These are phyloP conservation scores for Arvicanthis niloticus DNA, from an alignment of 2,113 vertebrate genomes.

Conservation along the genomic window DNA sequence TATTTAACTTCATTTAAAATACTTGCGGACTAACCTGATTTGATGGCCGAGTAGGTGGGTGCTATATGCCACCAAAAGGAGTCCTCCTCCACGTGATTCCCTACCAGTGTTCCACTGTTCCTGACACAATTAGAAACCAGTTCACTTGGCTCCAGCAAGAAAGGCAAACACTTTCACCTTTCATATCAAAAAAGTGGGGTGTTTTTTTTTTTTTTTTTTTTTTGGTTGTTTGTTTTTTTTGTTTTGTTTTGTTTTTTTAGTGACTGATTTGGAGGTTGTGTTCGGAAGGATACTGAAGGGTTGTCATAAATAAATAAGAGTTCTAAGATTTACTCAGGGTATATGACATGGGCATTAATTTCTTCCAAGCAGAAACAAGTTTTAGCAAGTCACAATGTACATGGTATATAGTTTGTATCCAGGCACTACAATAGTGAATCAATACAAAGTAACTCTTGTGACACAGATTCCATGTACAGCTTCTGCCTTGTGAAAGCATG, in stretches of 20 bases:
- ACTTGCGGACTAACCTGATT: constrained; percentile 70
- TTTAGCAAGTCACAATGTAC: not conserved
- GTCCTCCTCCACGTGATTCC: constrained; percentile 65
- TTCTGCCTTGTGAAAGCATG: not conserved
- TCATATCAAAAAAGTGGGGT: constrained; percentile 21
- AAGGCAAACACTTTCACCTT: constrained; percentile 26
- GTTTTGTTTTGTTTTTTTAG: too few species aligned
- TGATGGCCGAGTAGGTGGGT: constrained; percentile 78
- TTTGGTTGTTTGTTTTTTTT: too few species aligned
- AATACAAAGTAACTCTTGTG: not conserved
- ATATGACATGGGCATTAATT: not conserved
- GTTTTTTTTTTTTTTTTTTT: not conserved
- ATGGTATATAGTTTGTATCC: not conserved
- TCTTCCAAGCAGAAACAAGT: not conserved
- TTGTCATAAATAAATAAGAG: not conserved
- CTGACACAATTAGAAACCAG: constrained; percentile 55
- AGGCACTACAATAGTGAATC: not conserved
- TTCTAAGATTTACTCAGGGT: not conserved
- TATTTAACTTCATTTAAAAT: constrained; percentile 80
- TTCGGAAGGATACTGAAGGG: not conserved
- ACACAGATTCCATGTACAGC: not conserved
- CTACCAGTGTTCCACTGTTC: constrained; percentile 39
- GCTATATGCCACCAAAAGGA: constrained; percentile 58
- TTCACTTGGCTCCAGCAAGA: not conserved
- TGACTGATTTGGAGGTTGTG: not conserved